phyloP scores from a whole-genome alignment of 2,113 vertebrate genomes.

The Xenopus laevis region DNA sequence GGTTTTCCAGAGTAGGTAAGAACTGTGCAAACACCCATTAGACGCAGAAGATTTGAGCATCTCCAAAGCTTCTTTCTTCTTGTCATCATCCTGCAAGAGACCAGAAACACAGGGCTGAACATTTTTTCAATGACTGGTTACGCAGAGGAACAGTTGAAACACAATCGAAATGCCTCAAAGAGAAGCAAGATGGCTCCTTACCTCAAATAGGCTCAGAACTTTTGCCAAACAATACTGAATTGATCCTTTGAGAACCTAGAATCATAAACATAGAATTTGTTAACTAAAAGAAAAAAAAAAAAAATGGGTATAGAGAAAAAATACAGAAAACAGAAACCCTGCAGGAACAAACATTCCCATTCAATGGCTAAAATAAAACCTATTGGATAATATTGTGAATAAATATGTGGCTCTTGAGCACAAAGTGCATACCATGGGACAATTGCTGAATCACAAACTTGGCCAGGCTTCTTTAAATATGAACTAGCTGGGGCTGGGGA shows the following conservation, averaged over 20 bases:
- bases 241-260: constrained; percentile 76
- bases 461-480: too few species aligned
- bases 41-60: constrained; percentile 83
- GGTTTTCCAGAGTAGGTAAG: constrained; percentile 89
- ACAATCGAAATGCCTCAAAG: too few species aligned
- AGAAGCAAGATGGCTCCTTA: constrained; percentile 58
- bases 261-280: constrained; percentile 20
- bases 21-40: constrained; percentile 85
- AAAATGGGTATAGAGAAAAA: too few species aligned
- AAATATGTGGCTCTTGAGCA: too few species aligned
- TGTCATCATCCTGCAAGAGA: constrained; percentile 75
- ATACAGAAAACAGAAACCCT: too few species aligned
- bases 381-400: too few species aligned
- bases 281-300: too few species aligned
- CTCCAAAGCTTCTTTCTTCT: constrained; percentile 66
- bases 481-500: too few species aligned
- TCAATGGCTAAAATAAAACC: too few species aligned
- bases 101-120: not conserved
- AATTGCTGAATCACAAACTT: too few species aligned
- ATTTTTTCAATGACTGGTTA: not conserved
- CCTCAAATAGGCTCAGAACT: constrained; percentile 88
- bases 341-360: too few species aligned
- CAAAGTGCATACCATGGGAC: too few species aligned
- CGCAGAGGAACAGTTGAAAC: not conserved
- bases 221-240: constrained; percentile 87